These are phyloP conservation scores for Ichneumon xanthorius DNA, from an alignment of 2,888 invertebrate genomes.

Conservation along the genomic window DNA sequence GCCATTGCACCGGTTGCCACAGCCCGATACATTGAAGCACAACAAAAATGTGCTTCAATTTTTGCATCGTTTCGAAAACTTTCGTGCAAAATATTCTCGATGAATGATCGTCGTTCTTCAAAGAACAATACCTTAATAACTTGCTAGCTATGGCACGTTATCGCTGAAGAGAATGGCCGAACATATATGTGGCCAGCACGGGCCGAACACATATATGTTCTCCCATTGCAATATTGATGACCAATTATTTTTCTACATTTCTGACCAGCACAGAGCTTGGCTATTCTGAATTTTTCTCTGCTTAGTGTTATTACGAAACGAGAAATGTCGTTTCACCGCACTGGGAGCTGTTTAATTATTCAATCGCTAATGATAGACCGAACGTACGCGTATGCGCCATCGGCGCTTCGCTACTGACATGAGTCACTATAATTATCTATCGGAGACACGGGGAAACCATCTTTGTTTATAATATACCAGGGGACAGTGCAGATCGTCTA, in stretches of 20 bases:
- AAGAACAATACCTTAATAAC: not conserved
- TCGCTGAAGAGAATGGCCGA: too few species aligned
- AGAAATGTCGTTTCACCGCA: not conserved
- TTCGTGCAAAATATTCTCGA: not conserved
- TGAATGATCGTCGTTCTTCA: not conserved
- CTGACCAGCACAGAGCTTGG: not conserved
- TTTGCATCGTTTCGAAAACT: slow-evolving; percentile 2
- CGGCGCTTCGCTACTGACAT: not conserved
- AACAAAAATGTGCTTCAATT: not conserved
- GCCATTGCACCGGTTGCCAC: slow-evolving; percentile 65
- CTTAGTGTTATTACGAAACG: not conserved
- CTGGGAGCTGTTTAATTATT: not conserved
- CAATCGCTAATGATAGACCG: slow-evolving; percentile 4
- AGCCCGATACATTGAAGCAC: slow-evolving; percentile 60
- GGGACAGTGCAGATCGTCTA: not conserved
- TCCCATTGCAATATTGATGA: not conserved
- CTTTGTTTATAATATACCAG: not conserved
- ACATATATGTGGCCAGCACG: too few species aligned
- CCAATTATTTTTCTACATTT: not conserved
- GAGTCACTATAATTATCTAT: not conserved
- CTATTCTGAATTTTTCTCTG: not conserved
- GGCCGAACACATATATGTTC: not conserved
- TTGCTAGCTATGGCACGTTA: not conserved
- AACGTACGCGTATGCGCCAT: not conserved
- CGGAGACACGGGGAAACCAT: too few species aligned